Base-by-base conservation (phyloP, 2,113 vertebrate species). In the Hydrolagus affinis region DNA sequence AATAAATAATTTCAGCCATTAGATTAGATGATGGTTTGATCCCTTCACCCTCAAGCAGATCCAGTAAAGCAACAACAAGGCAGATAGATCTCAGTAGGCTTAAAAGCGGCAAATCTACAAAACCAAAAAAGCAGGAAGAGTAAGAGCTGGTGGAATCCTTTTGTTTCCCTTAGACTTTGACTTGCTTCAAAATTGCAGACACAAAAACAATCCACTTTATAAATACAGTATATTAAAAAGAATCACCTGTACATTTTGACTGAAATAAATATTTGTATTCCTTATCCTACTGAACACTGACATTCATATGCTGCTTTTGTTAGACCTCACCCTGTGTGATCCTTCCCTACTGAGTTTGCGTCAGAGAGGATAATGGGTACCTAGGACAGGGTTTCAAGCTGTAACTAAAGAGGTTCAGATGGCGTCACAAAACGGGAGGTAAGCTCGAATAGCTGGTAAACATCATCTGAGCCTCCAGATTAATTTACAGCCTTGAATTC, bases 391-490 rank as follows among this genome's bases (percentile, higher is more conserved):
- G 23, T 80, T 80, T 17, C 14, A 64, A 80, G 77, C 60, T 7
- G 59, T 83, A 83, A 68, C 78, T 28, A 17, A 66, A 83, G 62
- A 21, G 62, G 8, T 28, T 83, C 25, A 11, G 25, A 12, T 80
- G 59, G 23, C 78, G 25, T 68, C 78, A 83, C 17, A 60, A 68
- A 15, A 60, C 32, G 23, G 60, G 21, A 66, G 32, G 25, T 23
- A 28, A 66, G 25, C 60, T 30, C 66, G n/a, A 66, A 83, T 83
- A 59, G 76, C 28, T 12, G 62, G 14, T 64, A 66, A 83, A 68
- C 11, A 11, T 83, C 11, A 11, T 83, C 60, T 83, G 59, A 80
- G 60, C 66, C 21, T 83, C 25, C 23, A 83, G 77, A 83, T 83
- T 19, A 64, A 80, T 62, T 80, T 62, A 28, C 76, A 80, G 59